A percentile compares a stretch with the other conserved stretches of the same genome.
Evolutionary conservation across 2,113 vertebrate genomes (phyloP).

Genomic region (Telmatochromis sp.): DNA sequence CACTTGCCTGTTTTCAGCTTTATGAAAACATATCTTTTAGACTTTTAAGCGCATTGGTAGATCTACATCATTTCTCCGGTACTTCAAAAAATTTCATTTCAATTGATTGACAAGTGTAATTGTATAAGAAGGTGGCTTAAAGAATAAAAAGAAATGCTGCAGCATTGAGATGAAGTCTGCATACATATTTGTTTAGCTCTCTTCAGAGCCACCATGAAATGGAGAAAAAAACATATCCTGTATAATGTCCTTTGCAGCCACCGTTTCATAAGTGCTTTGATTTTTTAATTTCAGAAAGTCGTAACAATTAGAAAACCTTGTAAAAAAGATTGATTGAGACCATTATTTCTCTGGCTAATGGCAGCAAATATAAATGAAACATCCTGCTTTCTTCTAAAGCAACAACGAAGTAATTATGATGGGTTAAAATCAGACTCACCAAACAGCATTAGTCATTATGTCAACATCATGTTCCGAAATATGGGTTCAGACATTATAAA

Average conservation of each 20-base stretch:
- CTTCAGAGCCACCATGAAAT: conserved; percentile 39
- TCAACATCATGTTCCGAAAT: not conserved
- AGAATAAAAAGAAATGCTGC: not conserved
- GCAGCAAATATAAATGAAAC: not conserved
- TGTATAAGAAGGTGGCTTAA: conserved; percentile 47
- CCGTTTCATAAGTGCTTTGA: not conserved
- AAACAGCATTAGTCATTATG: not conserved
- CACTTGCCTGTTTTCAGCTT: conserved; percentile 64
- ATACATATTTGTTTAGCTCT: conserved; percentile 48
- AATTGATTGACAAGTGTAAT: conserved; percentile 79
- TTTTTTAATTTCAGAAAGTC: not conserved
- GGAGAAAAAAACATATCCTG: conserved; percentile 15
- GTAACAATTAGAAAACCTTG: not conserved
- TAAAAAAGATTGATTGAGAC: not conserved
- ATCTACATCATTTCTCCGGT: conserved; percentile 70
- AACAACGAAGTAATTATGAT: not conserved
- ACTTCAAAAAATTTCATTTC: conserved; percentile 64
- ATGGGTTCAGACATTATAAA: not conserved
- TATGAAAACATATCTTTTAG: conserved; percentile 65
- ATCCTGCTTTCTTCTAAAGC: not conserved
- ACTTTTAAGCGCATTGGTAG: conserved; percentile 45
- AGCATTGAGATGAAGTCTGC: conserved; percentile 6
- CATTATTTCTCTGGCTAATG: not conserved
- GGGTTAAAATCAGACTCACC: not conserved
- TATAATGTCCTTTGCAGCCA: conserved; percentile 38